Evolutionary conservation across 2,113 vertebrate genomes (phyloP).

Genomic region (Grallaria varia): DNA sequence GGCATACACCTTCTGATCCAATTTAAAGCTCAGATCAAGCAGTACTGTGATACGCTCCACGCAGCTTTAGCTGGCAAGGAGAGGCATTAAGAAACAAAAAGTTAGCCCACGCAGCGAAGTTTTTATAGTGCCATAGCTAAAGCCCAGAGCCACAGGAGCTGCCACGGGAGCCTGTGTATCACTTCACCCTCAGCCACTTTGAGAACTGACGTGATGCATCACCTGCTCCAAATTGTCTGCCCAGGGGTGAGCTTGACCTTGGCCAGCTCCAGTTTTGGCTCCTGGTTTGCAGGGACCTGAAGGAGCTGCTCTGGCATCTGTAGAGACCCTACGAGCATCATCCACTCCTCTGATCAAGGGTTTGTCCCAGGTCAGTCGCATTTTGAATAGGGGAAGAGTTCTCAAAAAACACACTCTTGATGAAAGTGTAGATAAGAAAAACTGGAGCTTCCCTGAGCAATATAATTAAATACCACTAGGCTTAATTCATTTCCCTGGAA

Average conservation of each 20-base stretch:
- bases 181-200: background rate
- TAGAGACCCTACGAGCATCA: accelerated
- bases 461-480: background rate
- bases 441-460: background rate
- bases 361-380: background rate
- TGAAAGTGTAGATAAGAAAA: background rate
- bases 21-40: constrained; percentile 1
- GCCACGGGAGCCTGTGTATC: too few relatives aligned
- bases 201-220: accelerated
- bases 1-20: background rate
- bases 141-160: background rate
- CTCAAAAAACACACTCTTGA: background rate
- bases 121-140: background rate
- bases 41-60: background rate
- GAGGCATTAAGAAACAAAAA: background rate
- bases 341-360: background rate
- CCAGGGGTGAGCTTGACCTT: background rate
- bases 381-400: background rate
- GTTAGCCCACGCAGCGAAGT: background rate
- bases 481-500: constrained; percentile 38
- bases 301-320: background rate
- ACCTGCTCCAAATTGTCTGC: background rate
- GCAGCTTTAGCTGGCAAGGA: background rate
- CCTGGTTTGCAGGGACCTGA: background rate
- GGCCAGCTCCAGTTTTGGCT: background rate